phyloP scores from a whole-genome alignment of 2,888 invertebrate genomes.

The Drosophila tanythrix region DNA sequence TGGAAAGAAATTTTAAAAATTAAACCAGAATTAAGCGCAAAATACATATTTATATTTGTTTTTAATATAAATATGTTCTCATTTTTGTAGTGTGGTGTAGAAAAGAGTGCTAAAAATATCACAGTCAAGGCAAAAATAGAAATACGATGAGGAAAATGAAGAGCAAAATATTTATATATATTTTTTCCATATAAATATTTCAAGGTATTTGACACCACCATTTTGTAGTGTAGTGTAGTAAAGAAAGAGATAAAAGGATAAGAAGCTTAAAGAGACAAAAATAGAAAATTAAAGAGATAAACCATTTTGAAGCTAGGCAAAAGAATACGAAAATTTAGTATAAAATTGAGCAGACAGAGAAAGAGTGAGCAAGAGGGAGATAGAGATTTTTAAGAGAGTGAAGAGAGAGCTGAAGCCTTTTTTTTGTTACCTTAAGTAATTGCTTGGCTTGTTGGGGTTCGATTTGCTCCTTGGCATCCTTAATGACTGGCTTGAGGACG shows the following conservation, averaged over 20 bases:
- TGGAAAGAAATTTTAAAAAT: background rate
- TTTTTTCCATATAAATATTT: background rate
- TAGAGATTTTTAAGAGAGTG: background rate
- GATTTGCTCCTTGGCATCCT: constrained; percentile 83
- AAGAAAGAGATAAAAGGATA: background rate
- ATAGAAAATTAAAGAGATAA: background rate
- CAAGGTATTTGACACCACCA: background rate
- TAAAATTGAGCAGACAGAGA: background rate
- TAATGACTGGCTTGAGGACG: constrained; percentile 88
- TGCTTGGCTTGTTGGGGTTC: constrained; percentile 80
- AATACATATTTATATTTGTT: background rate
- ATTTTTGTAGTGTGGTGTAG: background rate
- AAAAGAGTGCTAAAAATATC: background rate
- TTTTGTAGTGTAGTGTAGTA: background rate
- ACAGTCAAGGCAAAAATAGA: background rate
- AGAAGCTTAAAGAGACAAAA: background rate
- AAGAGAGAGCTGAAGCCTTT: background rate
- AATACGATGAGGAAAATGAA: background rate
- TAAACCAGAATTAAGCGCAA: background rate
- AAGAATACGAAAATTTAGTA: background rate
- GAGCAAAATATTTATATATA: background rate
- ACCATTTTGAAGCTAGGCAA: background rate
- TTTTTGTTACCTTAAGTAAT: constrained; percentile 81
- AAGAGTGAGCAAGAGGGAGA: background rate
- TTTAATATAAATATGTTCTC: background rate